phyloP scores from a whole-genome alignment of 2,113 vertebrate genomes.

The Podarcis raffonei region DNA sequence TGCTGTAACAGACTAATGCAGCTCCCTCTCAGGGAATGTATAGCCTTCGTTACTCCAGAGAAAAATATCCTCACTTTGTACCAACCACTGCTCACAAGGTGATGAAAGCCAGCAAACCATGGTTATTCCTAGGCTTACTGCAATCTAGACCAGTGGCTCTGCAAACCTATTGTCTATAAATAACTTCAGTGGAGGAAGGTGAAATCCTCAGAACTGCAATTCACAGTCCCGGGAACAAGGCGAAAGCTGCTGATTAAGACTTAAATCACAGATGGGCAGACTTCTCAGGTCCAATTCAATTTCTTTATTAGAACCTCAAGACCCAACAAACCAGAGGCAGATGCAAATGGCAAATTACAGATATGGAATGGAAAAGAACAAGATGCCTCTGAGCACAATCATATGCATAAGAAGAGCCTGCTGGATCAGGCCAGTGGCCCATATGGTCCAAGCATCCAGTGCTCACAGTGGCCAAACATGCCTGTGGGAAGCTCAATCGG shows the following conservation, averaged over 20 bases:
- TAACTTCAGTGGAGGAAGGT: too few relatives aligned
- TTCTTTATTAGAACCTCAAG: neutral
- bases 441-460: too few relatives aligned
- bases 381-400: too few relatives aligned
- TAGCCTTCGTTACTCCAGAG: neutral
- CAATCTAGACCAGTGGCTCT: neutral
- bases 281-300: neutral
- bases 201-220: neutral
- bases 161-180: neutral
- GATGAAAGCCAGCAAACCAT: neutral
- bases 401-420: too few relatives aligned
- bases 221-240: neutral
- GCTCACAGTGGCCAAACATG: too few relatives aligned
- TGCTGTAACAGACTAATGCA: neutral
- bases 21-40: neutral
- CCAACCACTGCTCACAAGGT: neutral
- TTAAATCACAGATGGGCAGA: neutral
- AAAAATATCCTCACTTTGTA: neutral
- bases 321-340: neutral
- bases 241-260: neutral
- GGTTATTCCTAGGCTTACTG: neutral
- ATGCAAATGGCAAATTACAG: neutral
- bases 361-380: neutral
- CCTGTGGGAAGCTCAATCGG: too few relatives aligned
- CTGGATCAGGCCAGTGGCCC: too few relatives aligned